Evolutionary conservation across 2,113 vertebrate species (phyloP).

Genomic region (Apaloderma vittatum): DNA sequence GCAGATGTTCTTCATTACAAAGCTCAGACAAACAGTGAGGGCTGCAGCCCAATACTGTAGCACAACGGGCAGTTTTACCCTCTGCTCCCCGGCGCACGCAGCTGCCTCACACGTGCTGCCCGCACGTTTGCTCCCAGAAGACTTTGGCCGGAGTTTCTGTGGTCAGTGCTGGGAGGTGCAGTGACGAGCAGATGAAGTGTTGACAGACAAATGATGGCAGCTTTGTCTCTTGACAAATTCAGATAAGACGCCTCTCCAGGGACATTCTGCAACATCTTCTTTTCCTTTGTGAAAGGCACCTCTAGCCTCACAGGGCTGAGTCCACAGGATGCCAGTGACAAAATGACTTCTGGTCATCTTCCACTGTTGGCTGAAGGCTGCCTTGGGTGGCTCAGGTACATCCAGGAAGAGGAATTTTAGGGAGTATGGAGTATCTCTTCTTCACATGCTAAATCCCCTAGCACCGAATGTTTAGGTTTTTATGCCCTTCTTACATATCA

Average conservation of each 20-base stretch:
- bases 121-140: accelerated
- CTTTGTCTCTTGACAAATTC: background rate
- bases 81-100: accelerated
- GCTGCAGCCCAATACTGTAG: background rate
- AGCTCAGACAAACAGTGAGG: background rate
- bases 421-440: background rate
- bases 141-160: background rate
- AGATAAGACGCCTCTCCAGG: background rate
- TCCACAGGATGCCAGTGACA: background rate
- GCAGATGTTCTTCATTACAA: background rate
- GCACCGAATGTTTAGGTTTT: background rate
- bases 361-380: background rate
- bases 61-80: background rate
- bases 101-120: background rate
- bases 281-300: background rate
- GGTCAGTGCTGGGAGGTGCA: background rate
- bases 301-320: background rate
- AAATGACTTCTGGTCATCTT: background rate
- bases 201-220: background rate
- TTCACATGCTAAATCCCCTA: background rate
- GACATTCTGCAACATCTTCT: background rate
- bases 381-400: background rate
- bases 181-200: background rate
- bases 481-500: background rate
- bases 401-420: background rate